phyloP scores from a whole-genome alignment of 2,888 invertebrate species.

The Spilarctia lutea region DNA sequence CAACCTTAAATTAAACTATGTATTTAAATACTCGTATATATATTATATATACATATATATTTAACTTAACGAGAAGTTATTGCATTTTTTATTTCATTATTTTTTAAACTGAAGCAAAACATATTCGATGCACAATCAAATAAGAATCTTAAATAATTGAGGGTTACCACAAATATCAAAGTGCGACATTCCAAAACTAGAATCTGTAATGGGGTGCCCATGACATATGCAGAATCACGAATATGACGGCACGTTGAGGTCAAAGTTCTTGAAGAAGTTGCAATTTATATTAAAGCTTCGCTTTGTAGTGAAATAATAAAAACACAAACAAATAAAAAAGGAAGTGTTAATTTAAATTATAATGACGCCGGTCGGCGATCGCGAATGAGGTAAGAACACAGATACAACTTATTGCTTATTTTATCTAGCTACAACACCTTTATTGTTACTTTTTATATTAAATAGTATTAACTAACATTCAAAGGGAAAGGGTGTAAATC shows the following conservation, averaged over 20 bases:
- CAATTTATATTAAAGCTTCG: not conserved
- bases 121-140: not conserved
- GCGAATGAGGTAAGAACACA: not conserved
- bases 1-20: not conserved
- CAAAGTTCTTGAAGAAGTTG: not conserved
- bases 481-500: not conserved
- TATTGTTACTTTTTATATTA: not conserved
- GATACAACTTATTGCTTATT: not conserved
- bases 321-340: too few species aligned
- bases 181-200: not conserved
- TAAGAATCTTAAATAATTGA: not conserved
- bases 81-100: not conserved
- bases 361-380: not conserved
- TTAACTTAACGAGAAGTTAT: not conserved
- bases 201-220: not conserved
- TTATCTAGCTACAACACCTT: not conserved
- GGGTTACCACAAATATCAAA: not conserved
- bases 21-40: too few species aligned
- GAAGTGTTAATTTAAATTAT: too few species aligned
- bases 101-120: not conserved
- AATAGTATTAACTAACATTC: not conserved
- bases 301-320: not conserved
- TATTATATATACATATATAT: too few species aligned
- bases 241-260: not conserved
- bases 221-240: conserved; percentile 8